Evolutionary conservation across 2,888 invertebrate genomes (phyloP).

Genomic region (Agrochola lychnidis): DNA sequence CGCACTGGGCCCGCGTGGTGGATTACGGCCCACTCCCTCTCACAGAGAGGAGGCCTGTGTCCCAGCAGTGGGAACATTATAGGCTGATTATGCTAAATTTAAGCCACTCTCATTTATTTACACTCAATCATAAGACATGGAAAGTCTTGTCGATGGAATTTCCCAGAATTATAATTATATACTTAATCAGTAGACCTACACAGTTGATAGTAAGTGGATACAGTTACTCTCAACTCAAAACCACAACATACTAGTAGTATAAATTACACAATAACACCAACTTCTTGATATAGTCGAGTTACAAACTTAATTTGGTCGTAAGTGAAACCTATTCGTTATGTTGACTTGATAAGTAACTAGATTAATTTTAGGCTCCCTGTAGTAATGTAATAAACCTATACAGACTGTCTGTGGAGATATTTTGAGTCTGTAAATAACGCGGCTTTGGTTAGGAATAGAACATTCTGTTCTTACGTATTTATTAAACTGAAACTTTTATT

Average conservation of each 20-base stretch:
- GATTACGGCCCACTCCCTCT: too few species aligned
- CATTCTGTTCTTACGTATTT: neutral
- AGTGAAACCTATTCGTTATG: constrained; percentile 57
- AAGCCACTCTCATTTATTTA: neutral
- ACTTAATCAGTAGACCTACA: neutral
- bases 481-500: too few species aligned
- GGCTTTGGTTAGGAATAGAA: constrained; percentile 7
- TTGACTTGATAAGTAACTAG: constrained; percentile 54
- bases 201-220: too few species aligned
- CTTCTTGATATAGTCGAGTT: constrained; percentile 48
- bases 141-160: neutral
- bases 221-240: constrained; percentile 3
- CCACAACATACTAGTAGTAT: constrained; percentile 22
- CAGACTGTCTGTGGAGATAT: constrained; percentile 28
- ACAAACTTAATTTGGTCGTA: constrained; percentile 56
- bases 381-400: constrained; percentile 47
- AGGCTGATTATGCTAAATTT: too few species aligned
- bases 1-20: too few species aligned
- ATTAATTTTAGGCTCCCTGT: constrained; percentile 51
- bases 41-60: too few species aligned
- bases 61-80: too few species aligned
- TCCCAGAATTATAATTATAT: neutral
- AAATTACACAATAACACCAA: constrained; percentile 48
- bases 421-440: constrained; percentile 25
- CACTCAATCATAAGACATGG: neutral